Evolutionary conservation across 2,113 vertebrate species (phyloP), one percentile per base, ranked within the genome.

Genomic region (Myotis davidii): DNA sequence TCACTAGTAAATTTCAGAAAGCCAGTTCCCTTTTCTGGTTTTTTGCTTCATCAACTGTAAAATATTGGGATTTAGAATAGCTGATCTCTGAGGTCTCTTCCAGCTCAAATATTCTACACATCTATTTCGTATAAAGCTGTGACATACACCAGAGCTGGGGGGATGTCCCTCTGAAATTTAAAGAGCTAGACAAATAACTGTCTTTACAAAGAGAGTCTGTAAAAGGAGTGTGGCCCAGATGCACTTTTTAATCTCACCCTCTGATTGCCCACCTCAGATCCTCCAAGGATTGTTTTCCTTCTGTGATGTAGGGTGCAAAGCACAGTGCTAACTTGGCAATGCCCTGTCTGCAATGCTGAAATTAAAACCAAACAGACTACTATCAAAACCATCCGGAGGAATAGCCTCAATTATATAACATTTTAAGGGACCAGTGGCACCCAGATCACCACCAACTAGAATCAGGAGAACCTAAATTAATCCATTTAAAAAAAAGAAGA

Each of bases 361-460:
- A 74, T 73, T 39, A 85, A 94, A 95, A 90, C 90, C 67, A 92
- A 96, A 85, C 87, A 92, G 89, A 96, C 82, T 79, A n/a, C 48
- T 27, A 79, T 74, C 67, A 39, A 88, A 96, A 88, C 84, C 52
- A 70, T 91, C 76, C 11, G 1, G 88, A 92, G 82, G 85, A 92
- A 82, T 50, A 67, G 61, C 77, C 59, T 90, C 83, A 27, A 48
- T 48, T 61, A 50, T 52, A 1, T 69, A 39, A 73, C 20, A 81
- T 88, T 87, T 69, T 69, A 86, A 94, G 67, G 85, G 59, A 74
- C 65, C 67, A 54, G 2, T 90, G 72, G 69, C 54, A 90, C 88
- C 93, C 64, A 73, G 61, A 96, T 95, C 92, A 97, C 94, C 93
- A 96, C 93, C 90, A 50, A 17, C 61, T 92, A 78, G 48, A 94